These are phyloP conservation scores for Prunella fulvescens DNA, from an alignment of 2,113 vertebrate genomes.

Conservation along the genomic window DNA sequence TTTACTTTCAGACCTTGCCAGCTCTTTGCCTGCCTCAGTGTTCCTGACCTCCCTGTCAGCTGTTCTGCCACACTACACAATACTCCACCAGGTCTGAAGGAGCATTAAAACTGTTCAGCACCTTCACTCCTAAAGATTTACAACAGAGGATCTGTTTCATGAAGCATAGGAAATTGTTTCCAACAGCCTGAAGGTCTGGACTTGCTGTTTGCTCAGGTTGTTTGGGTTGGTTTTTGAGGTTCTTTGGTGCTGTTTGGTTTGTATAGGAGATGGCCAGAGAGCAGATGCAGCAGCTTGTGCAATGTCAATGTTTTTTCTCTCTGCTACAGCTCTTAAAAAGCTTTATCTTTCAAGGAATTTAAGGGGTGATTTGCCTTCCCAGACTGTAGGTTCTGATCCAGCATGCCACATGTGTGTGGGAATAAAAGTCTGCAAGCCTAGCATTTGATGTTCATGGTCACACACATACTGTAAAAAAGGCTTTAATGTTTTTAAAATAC, in stretches of 20 bases:
- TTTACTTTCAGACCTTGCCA: conserved; percentile 31
- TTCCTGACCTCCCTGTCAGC: background rate
- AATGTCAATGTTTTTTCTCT: background rate
- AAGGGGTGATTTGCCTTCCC: background rate
- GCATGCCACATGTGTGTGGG: background rate
- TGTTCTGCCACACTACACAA: background rate
- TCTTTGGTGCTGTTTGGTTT: background rate
- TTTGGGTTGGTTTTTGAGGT: background rate
- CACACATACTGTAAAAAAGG: background rate
- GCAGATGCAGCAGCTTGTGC: background rate
- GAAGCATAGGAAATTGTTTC: background rate
- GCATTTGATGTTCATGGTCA: background rate
- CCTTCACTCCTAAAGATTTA: background rate
- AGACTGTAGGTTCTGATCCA: background rate
- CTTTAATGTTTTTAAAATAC: background rate
- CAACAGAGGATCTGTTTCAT: background rate
- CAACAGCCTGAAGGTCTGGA: background rate
- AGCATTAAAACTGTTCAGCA: background rate
- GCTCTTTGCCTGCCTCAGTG: background rate
- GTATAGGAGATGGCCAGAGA: background rate
- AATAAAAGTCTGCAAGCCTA: background rate
- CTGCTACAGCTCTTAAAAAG: background rate
- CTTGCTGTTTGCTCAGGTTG: background rate
- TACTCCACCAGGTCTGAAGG: background rate
- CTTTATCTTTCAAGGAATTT: background rate